Base-by-base conservation (phyloP, 1,140 invertebrate genomes). In the Charaxes varanes region DNA sequence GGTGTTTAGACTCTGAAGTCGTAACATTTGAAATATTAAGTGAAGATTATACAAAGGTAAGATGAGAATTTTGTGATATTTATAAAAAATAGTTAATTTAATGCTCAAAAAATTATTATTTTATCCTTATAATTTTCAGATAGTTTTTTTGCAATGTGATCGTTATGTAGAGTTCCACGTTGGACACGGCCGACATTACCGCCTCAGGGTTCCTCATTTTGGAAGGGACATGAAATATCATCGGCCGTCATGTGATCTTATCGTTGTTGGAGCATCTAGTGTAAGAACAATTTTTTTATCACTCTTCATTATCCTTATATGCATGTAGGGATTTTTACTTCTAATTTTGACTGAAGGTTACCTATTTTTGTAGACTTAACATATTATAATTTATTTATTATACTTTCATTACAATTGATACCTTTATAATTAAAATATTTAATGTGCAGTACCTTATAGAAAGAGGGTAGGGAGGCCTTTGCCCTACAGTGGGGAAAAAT, bases 1-100 rank as follows among this genome's bases (percentile, higher is more conserved):
- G 98, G 60, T 98, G 98, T 73, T 92, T 99, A 61, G 98, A 99
- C 86, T 93, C 96, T 2, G 97, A 99, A 88, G 94, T 95, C 17
- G 88, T 96, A 11, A 90, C 91, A 27, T 96, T 97, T 87, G 90
- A 95, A 84, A 86, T 93, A 52, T 85, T 97, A 14, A 94, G 94
- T 56, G 93, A 97, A 65, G 95, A 97, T 80, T 97, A 96, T 57
- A 95, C 96, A 82, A 86, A 88, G 79, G 93, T 94, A 86, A 81
- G 46, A 42, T 33, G 41, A 35, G 30, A 8, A 24, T 42, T 21
- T 16, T 24, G 19, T n/a, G n/a, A n/a, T n/a, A n/a, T n/a, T n/a
- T n/a, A n/a, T n/a, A n/a, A n/a, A n/a, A n/a, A n/a, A n/a, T n/a
- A n/a, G n/a, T n/a, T n/a, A n/a, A n/a, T n/a, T n/a, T n/a, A n/a